Conservation (phyloP, 1,140 invertebrate genomes). For the Stenopsyche tienmushanensis region DNA sequence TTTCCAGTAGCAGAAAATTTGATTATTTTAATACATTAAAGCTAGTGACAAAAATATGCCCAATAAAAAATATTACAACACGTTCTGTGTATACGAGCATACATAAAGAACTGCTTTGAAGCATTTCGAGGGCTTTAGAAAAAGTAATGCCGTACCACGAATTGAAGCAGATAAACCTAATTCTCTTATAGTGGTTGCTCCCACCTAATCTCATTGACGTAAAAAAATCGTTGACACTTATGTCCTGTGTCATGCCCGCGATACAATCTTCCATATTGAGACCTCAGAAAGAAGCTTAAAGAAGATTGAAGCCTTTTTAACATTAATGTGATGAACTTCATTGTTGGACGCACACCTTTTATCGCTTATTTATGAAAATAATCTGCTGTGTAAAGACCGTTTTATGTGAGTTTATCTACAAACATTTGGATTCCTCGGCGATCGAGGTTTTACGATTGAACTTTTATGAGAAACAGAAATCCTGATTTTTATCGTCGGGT, state of each 20-base stretch:
- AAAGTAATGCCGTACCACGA: no score
- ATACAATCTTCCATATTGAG: neutral
- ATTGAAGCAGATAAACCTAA: neutral
- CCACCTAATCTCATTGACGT: neutral
- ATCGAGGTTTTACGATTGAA: conserved; percentile 5
- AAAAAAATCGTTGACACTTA: neutral
- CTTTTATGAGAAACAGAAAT: neutral
- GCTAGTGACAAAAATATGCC: no score
- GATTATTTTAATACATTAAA: no score
- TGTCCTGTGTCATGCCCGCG: neutral
- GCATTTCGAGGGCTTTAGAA: no score
- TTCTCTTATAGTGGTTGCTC: neutral
- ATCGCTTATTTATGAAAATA: conserved; percentile 26
- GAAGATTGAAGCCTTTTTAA: neutral
- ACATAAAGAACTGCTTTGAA: no score
- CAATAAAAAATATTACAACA: no score
- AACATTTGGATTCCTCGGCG: neutral
- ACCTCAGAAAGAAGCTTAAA: conserved; percentile 6
- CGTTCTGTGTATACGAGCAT: no score
- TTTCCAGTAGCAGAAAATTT: no score
- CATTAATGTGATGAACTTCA: conserved; percentile 2
- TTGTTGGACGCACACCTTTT: conserved; percentile 8
- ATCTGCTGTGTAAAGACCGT: neutral
- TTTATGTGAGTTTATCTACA: conserved; percentile 6
- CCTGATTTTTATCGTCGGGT: neutral